Base-by-base conservation (phyloP, 2,113 vertebrate species). In the Calonectris borealis region DNA sequence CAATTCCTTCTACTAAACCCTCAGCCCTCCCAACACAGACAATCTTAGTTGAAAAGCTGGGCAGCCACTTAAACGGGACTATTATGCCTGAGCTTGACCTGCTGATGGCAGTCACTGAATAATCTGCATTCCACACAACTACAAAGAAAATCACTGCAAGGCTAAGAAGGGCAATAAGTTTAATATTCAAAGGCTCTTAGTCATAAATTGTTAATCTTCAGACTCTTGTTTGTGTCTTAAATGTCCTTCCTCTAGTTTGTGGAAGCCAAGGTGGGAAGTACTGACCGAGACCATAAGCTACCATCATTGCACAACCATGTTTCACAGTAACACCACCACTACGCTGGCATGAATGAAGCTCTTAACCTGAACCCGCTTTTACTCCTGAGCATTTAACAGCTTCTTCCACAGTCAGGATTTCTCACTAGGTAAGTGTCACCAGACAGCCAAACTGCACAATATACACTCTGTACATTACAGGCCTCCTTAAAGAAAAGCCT, bases 331-430 rank as follows among this genome's bases (percentile, higher is more conserved):
- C 61, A 18, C 12, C n/a, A 75, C 29, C 21, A 62, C 27, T 3
- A 18, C 1, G 2, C 13, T 32, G 16, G 40, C 36, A n/a, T 3
- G 25, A 88, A 26, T 1, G 10, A 64, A 83, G 26, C 58, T 65
- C 58, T 65, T n/a, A 46, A 48, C 14, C 29, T 29, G 24, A 46
- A 62, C 27, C 10, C 2, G 0, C 12, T 66, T 81, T 64, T 7
- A 72, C 44, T 90, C 70, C 90, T 95, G 94, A 96, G 94, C 88
- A 94, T 97, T 94, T 94, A 96, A 91, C 77, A 96, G 88, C 91
- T 89, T 70, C 58, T 91, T 81, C 73, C 58, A 36, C 16, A 22
- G 40, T 16, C 27, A 42, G 19, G 27, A 64, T 66, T 90, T 57
- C 68, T 84, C 70, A 46, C 29, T n/a, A 66, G 55, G 8, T 11